These are phyloP conservation scores for Neopelma chrysocephalum DNA, from an alignment of 2,797 vertebrate species.

Conservation along the genomic window DNA sequence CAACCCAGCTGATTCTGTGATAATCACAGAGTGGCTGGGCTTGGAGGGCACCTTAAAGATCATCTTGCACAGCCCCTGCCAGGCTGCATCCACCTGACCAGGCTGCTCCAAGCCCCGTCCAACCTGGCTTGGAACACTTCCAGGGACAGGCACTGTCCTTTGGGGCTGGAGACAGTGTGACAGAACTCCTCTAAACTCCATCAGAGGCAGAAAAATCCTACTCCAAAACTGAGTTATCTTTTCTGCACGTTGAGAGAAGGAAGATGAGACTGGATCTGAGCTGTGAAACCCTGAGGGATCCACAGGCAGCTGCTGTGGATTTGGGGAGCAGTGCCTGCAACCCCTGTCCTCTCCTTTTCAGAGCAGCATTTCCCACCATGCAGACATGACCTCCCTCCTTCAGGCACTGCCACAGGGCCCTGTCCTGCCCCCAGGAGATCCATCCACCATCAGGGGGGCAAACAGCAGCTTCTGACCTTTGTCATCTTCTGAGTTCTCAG, in stretches of 20 bases:
- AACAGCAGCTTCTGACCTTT: neutral
- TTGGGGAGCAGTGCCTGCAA: neutral
- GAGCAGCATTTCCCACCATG: rapidly evolving
- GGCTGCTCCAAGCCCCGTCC: rapidly evolving
- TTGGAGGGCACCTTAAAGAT: neutral
- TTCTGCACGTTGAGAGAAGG: rapidly evolving
- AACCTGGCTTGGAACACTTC: neutral
- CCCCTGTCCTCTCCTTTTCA: rapidly evolving
- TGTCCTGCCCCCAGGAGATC: neutral
- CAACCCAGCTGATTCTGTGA: too few relatives aligned
- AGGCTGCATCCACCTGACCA: neutral
- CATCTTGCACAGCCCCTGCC: neutral
- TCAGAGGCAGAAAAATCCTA: neutral
- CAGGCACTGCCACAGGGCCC: rapidly evolving
- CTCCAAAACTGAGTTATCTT: neutral
- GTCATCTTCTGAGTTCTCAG: neutral
- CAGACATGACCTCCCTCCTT: neutral
- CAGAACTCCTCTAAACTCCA: neutral
- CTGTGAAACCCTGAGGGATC: rapidly evolving
- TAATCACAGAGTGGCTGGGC: too few relatives aligned
- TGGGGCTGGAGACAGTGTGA: rapidly evolving
- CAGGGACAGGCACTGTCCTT: neutral
- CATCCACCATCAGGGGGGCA: rapidly evolving
- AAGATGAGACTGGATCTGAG: neutral
- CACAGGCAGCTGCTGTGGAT: neutral